Percentiles rank a stretch among this genome's conserved stretches.
These are phyloP conservation scores for Dicrurus megarhynchus DNA, from an alignment of 2,113 vertebrate species.

Conservation along the genomic window DNA sequence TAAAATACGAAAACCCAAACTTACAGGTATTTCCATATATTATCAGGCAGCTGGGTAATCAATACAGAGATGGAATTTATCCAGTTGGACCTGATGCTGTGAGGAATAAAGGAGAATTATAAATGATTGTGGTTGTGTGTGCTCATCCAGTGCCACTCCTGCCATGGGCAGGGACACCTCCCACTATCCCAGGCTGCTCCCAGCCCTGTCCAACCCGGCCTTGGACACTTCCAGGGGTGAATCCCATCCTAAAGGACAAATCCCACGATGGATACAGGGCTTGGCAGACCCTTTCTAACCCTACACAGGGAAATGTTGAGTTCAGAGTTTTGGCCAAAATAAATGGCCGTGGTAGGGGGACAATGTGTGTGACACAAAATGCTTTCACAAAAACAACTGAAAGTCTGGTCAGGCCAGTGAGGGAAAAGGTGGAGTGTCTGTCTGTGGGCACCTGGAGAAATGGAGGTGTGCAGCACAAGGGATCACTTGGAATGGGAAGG, in stretches of 20 bases:
- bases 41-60: not conserved
- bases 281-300: not conserved
- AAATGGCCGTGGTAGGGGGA: rapidly evolving
- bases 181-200: not conserved
- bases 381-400: not conserved
- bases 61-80: not conserved
- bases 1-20: not conserved
- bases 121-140: not conserved
- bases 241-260: not conserved
- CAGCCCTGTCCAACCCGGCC: rapidly evolving
- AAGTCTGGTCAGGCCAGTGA: not conserved
- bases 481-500: not conserved
- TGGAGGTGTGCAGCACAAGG: not conserved
- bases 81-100: not conserved
- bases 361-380: rapidly evolving
- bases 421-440: not conserved
- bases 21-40: not conserved
- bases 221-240: not conserved
- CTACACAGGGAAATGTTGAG: too few relatives aligned
- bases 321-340: not conserved
- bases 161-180: not conserved
- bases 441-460: not conserved
- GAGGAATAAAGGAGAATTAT: not conserved
- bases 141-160: not conserved
- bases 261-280: rapidly evolving